Percentiles rank a stretch among this genome's conserved stretches.
phyloP scores from a whole-genome alignment of 1,140 invertebrate genomes.

The Gyrodactylus bullatarudis region DNA sequence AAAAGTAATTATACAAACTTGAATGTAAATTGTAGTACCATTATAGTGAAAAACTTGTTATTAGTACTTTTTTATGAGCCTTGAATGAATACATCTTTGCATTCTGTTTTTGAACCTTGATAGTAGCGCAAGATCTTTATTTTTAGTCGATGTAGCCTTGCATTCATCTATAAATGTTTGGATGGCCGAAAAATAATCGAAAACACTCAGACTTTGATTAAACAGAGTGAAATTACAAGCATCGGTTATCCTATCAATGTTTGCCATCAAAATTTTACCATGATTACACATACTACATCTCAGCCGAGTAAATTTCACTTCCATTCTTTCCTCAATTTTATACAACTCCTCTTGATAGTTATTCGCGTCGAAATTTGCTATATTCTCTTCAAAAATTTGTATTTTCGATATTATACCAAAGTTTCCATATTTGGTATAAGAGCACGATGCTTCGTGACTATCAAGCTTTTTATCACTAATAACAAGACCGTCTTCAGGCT shows the following conservation, averaged over 20 bases:
- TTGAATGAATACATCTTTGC: background rate
- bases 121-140: background rate
- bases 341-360: too few species aligned
- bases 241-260: background rate
- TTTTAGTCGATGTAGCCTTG: background rate
- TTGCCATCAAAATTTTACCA: background rate
- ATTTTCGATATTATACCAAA: background rate
- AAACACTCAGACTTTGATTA: background rate
- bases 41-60: too few species aligned
- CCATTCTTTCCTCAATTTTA: background rate
- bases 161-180: background rate
- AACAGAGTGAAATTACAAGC: background rate
- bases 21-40: too few species aligned
- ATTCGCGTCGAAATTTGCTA: background rate
- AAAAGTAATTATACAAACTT: too few species aligned
- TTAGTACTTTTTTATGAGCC: too few species aligned
- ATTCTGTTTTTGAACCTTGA: background rate
- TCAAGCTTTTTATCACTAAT: background rate
- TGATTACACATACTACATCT: background rate
- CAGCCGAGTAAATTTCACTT: background rate
- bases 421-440: background rate
- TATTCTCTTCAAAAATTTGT: background rate
- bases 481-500: background rate
- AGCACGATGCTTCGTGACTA: background rate
- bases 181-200: background rate